A percentile compares a stretch with the other conserved stretches of the same genome.
These are phyloP conservation scores for Prolemur simus DNA, from an alignment of 2,113 vertebrate species.

Conservation along the genomic window DNA sequence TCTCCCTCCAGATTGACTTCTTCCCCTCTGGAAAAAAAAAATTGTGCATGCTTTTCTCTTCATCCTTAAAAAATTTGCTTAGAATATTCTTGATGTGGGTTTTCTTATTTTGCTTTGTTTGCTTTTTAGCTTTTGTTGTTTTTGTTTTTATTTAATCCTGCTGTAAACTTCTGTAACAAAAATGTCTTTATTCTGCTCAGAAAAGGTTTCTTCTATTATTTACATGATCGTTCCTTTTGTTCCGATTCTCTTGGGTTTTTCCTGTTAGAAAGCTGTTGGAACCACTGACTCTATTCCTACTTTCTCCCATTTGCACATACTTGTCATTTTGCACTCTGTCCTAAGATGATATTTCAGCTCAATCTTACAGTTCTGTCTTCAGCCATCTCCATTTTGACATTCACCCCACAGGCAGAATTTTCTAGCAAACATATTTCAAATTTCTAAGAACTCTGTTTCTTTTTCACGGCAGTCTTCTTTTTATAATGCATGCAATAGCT, in stretches of 20 bases:
- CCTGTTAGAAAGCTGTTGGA: not conserved
- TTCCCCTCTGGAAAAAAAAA: not conserved
- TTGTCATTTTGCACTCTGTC: not conserved
- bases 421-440: not conserved
- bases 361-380: not conserved
- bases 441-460: not conserved
- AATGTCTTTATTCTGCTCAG: not conserved
- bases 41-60: not conserved
- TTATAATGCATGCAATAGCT: not conserved
- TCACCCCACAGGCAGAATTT: not conserved
- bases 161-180: not conserved
- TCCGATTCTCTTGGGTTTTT: not conserved
- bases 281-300: not conserved
- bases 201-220: not conserved
- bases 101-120: not conserved
- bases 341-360: not conserved
- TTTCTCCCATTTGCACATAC: not conserved
- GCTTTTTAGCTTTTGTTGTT: not conserved
- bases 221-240: not conserved
- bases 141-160: not conserved
- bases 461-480: not conserved
- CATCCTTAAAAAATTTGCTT: not conserved
- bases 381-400: not conserved
- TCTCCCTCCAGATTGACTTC: not conserved
- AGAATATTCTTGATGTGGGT: not conserved